These are phyloP conservation scores for Bombyx mori DNA, from an alignment of 1,140 invertebrate genomes.

Conservation along the genomic window ASM3026992v2 NC_085126.1:4958501-4959000, in stretches of 20 bases:
- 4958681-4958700: too few species aligned
- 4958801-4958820: constrained; percentile 28
- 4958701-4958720: constrained; percentile 42
- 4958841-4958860: too few species aligned
- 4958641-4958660: too few species aligned
- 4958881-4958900: constrained; percentile 44
- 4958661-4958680: too few species aligned
- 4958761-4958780: constrained; percentile 59
- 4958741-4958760: constrained; percentile 66
- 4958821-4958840: constrained; percentile 40
- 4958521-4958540: too few species aligned
- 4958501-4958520: too few species aligned
- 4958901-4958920: constrained; percentile 61
- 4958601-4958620: too few species aligned
- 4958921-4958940: constrained; percentile 26
- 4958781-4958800: constrained; percentile 41
- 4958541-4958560: too few species aligned
- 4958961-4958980: constrained; percentile 49
- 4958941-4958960: constrained; percentile 35
- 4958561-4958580: too few species aligned
- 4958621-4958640: too few species aligned
- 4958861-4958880: constrained; percentile 53
- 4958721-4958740: constrained; percentile 63
- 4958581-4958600: too few species aligned
- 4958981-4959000: constrained; percentile 39